Conservation (phyloP, 1,140 invertebrate species). For the Bilobella aurantiaca region DNA sequence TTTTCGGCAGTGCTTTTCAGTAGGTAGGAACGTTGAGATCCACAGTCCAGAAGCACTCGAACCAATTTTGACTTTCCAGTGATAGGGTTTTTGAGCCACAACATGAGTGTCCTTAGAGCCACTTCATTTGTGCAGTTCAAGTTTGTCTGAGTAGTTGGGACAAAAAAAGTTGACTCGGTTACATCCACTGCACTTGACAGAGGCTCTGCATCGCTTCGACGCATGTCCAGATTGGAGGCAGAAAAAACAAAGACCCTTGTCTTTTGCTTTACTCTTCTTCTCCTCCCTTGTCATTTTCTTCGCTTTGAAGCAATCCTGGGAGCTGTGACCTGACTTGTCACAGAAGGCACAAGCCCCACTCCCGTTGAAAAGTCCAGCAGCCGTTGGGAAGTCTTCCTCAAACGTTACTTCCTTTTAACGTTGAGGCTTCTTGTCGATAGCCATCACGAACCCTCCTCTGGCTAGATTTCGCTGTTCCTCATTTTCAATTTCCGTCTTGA, state of each 20-base stretch:
- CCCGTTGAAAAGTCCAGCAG: constrained; percentile 10
- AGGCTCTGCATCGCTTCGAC: background rate
- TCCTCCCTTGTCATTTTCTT: background rate
- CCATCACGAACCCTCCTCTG: background rate
- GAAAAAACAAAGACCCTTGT: constrained; percentile 1
- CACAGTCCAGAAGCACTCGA: background rate
- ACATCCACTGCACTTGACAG: constrained; percentile 8
- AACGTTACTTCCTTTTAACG: background rate
- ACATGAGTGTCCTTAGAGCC: background rate
- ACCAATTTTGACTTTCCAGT: background rate
- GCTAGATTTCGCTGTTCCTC: constrained; percentile 35
- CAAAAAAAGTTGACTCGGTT: constrained; percentile 7
- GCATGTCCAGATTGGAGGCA: constrained; percentile 9
- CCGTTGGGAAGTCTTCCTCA: constrained; percentile 6
- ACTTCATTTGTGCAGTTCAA: constrained; percentile 6
- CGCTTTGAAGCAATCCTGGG: background rate
- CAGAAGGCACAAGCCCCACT: constrained; percentile 3
- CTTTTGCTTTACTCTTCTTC: background rate
- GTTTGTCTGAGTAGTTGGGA: background rate
- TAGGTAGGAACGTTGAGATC: constrained; percentile 5
- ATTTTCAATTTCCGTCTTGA: constrained; percentile 31
- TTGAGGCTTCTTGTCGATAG: background rate
- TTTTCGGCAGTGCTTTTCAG: background rate
- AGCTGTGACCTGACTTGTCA: constrained; percentile 2
- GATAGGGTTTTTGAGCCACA: background rate